Percentiles rank a stretch among this genome's conserved stretches.
These are phyloP conservation scores for Abramis brama DNA, from an alignment of 2,113 vertebrate species.

Conservation along the genomic window DNA sequence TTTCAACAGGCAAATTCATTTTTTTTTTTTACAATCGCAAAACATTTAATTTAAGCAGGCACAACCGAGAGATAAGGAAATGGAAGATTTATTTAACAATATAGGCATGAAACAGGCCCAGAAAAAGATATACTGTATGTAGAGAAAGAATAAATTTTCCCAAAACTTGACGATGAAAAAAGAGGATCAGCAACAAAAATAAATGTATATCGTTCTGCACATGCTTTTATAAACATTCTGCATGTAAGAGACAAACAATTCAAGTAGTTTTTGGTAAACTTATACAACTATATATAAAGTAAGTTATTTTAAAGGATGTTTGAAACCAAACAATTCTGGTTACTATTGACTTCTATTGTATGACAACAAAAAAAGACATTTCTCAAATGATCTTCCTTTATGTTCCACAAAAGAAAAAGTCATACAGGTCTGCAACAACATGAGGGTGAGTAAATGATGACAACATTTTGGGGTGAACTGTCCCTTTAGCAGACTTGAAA, in stretches of 20 bases:
- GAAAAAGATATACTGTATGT: neutral
- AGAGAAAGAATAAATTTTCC: neutral
- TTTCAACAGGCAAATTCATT: slow-evolving; percentile 11
- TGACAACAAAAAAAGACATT: neutral
- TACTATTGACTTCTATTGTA: neutral
- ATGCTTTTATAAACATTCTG: neutral
- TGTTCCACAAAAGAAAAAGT: neutral
- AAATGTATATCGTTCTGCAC: slow-evolving; percentile 1
- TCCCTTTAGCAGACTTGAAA: neutral
- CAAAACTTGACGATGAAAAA: neutral
- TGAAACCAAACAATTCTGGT: neutral
- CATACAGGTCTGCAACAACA: neutral
- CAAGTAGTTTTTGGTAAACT: no score
- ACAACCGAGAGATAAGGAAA: neutral
- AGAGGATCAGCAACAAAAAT: slow-evolving; percentile 7
- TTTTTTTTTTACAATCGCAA: slow-evolving; percentile 2
- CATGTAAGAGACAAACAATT: no score
- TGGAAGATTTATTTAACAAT: slow-evolving; percentile 9
- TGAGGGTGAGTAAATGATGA: neutral
- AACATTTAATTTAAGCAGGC: slow-evolving; percentile 11
- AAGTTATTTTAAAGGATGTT: neutral
- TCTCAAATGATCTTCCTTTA: neutral
- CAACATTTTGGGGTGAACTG: neutral
- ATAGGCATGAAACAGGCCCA: neutral
- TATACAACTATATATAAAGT: neutral